Evolutionary conservation across 2,113 vertebrate species (phyloP), one percentile per base, ranked within the genome.

Genomic region (Anguilla japonica): DNA sequence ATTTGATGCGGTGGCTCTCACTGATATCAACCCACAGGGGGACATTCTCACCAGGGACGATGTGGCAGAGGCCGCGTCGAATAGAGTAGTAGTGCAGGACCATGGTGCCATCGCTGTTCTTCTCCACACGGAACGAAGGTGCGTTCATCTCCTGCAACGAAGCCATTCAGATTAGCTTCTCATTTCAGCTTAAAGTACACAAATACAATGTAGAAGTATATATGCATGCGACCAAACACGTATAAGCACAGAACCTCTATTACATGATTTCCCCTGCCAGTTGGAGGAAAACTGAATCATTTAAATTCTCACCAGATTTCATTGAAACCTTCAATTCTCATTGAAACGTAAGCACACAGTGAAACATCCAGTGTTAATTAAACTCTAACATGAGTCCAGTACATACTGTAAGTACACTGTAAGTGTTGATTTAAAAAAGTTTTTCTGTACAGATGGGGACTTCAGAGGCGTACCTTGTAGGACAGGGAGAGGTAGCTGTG

Each of bases 401-500:
- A 34, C 34, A 34, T 34, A 34, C 34, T 34, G 34, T 34, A 34
- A 34, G 34, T 34, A 78, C 16, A 8, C 11, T 29, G 57, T 3
- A 18, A 46, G 43, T 6, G 43, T 46, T 46, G 5, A 46, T 46
- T 46, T 46, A 46, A 46, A 1, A 6, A 46, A 46, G 34, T 46
- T 46, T 46, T 46, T 6, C 2, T 46, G 5, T 53, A 14, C 11
- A 53, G 50, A 53, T 53, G 50, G 50, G 50, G 7, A 53, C 11
- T 53, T 0, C 50, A 6, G 26, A 7, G 14, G 43, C 92, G 92
- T 92, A 92, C 96, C 96, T 96, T 95, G 89, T 97, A 97, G 22
- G 96, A 97, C 80, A 96, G 94, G 20, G 96, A 93, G 84, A 97
- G 91, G 87, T 95, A 97, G 90, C 95, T 94, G 86, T 97, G 96